A percentile compares a stretch with the other conserved stretches of the same genome.
Conservation (phyloP, 2,888 invertebrate species). For the Andrena trimmerana region DNA sequence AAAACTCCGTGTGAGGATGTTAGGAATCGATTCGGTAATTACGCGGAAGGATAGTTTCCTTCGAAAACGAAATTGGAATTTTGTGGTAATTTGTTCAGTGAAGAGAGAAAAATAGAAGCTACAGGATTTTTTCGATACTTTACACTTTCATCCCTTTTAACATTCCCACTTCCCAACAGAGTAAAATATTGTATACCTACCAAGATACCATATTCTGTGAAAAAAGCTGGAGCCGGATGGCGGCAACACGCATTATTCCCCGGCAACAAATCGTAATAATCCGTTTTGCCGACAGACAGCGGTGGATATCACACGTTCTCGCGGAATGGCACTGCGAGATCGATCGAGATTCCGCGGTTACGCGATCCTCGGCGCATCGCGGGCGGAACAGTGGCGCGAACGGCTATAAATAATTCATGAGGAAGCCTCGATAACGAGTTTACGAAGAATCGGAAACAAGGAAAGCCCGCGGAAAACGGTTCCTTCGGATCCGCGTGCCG, state of each 20-base stretch:
- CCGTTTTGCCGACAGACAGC: constrained; percentile 42
- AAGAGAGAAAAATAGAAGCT: too few relatives aligned
- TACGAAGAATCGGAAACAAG: constrained; percentile 60
- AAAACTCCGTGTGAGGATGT: neutral
- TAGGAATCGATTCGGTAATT: neutral
- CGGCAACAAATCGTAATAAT: constrained; percentile 56
- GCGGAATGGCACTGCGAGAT: constrained; percentile 30
- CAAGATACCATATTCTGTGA: neutral
- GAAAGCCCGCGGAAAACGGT: constrained; percentile 56
- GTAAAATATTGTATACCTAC: neutral
- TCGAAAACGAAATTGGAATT: too few relatives aligned
- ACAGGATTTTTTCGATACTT: too few relatives aligned
- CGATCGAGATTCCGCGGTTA: constrained; percentile 55
- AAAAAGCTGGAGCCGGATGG: neutral
- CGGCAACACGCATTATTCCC: constrained; percentile 31
- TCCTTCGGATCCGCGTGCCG: constrained; percentile 49
- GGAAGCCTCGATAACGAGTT: constrained; percentile 59
- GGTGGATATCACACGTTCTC: constrained; percentile 23
- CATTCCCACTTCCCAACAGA: neutral
- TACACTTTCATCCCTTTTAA: neutral
- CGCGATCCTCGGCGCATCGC: constrained; percentile 43
- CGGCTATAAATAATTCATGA: constrained; percentile 63
- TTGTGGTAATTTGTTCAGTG: too few relatives aligned
- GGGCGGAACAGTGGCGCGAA: constrained; percentile 6
- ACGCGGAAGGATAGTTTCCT: too few relatives aligned